Base-by-base conservation (phyloP, 2,113 vertebrate genomes). In the Pterophyllum scalare region DNA sequence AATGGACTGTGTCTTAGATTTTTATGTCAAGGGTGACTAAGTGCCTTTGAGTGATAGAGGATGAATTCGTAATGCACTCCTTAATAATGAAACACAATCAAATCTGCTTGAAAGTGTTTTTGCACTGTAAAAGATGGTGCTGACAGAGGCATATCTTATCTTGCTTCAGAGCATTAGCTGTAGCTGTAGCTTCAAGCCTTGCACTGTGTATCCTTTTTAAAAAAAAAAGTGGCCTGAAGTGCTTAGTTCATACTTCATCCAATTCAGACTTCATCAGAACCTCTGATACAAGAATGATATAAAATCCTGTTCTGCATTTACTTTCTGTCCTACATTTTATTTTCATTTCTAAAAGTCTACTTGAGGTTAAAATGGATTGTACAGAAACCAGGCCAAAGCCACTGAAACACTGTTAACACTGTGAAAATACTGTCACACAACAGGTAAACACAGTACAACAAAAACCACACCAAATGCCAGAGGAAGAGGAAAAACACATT, bases 1-100 rank as follows among this genome's bases (percentile, higher is more conserved):
- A 95, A 87, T 88, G 81, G 79, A 92, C 83, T 89, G 81, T 80
- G 90, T 91, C 90, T 91, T 92, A 54, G 82, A 89, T 87, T 90
- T 91, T 77, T 79, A 77, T 89, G 88, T 91, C 88, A 92, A 93
- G 92, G 89, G 85, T 93, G 91, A 91, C 82, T 87, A 88, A 91
- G 83, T 89, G 87, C 57, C 84, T 86, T 72, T 70, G 77, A 87
- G 84, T 90, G 83, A 77, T 72, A 60, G 64, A 81, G 85, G 89
- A 79, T 87, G 88, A 90, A 90, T 89, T 92, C 20, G 87, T 88
- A 92, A 91, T 82, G 82, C 40, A 46, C 76, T 81, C 17, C 52
- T 79, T 62, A 87, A 91, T 87, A 90, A 91, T 87, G 64, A 78
- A 87, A 75, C 78, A 59, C 65, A 90, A 87, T 92, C 81, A 80